A percentile compares a stretch with the other conserved stretches of the same genome.
phyloP scores from a whole-genome alignment of 2,113 vertebrate species.

The Brienomyrus brachyistius region DNA sequence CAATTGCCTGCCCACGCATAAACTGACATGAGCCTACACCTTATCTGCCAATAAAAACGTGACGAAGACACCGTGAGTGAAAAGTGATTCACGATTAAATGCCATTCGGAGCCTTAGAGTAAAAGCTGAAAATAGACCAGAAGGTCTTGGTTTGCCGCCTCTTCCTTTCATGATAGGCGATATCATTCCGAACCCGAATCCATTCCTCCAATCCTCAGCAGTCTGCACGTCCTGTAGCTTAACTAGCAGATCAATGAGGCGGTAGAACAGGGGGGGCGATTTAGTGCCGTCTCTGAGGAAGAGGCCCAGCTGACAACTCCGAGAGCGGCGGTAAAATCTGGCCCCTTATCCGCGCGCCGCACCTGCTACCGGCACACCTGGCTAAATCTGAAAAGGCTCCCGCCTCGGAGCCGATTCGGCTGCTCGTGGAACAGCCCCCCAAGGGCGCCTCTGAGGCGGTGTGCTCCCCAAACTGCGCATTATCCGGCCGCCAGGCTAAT shows the following conservation, averaged over 20 bases:
- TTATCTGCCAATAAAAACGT: not conserved
- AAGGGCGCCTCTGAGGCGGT: not conserved
- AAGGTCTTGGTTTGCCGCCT: not conserved
- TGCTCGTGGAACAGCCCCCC: not conserved
- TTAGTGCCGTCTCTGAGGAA: not conserved
- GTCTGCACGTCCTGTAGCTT: not conserved
- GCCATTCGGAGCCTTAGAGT: not conserved
- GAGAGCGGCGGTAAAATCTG: not conserved
- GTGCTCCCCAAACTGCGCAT: not conserved
- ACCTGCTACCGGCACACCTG: not conserved
- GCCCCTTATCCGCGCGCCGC: not conserved
- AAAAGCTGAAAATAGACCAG: not conserved
- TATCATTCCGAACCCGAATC: not conserved
- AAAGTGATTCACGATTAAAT: not conserved
- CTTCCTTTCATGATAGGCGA: not conserved
- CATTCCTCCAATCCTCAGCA: too few relatives aligned
- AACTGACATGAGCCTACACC: not conserved
- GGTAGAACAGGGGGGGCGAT: not conserved
- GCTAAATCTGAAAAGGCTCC: not conserved
- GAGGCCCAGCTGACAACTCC: too few relatives aligned
- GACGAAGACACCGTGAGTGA: not conserved
- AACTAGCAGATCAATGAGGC: not conserved
- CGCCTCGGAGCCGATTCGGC: not conserved
- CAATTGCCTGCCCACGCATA: not conserved
- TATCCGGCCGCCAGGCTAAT: conserved; percentile 8